Percentiles rank a stretch among this genome's conserved stretches.
Conservation (phyloP, 2,113 vertebrate species). For the Aplodontia rufa region DNA sequence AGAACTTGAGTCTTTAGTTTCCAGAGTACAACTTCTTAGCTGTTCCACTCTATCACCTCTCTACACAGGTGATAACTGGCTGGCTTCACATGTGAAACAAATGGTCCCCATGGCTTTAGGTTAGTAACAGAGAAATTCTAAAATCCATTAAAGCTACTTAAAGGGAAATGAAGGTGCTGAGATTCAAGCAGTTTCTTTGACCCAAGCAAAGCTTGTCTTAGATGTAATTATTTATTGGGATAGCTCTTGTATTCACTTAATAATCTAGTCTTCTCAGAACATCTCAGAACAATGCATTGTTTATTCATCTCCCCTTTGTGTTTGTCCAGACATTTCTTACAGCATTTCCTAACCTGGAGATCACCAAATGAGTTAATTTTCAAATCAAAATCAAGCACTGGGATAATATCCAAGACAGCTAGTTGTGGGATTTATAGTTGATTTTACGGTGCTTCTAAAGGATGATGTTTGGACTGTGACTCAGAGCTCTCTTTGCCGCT, state of each 20-base stretch:
- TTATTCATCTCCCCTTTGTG: conserved; percentile 51
- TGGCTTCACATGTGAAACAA: not conserved
- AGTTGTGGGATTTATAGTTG: conserved; percentile 45
- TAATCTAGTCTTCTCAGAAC: conserved; percentile 25
- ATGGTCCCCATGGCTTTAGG: not conserved
- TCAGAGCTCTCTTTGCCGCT: conserved; percentile 53
- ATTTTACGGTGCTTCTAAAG: conserved; percentile 65
- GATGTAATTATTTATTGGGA: conserved; percentile 59
- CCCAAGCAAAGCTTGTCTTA: not conserved
- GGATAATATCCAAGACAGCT: conserved; percentile 48
- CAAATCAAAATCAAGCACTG: conserved; percentile 19
- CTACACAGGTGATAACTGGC: not conserved
- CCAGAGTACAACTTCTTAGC: not conserved
- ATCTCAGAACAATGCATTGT: conserved; percentile 50
- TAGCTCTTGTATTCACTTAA: conserved; percentile 33
- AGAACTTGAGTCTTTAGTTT: not conserved
- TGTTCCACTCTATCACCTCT: not conserved
- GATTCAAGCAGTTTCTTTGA: conserved; percentile 4
- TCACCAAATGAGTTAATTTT: conserved; percentile 53
- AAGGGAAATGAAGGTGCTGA: not conserved
- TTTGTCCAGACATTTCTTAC: conserved; percentile 54
- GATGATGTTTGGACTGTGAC: conserved; percentile 43
- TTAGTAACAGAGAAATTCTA: conserved; percentile 18
- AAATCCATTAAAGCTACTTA: conserved; percentile 45
- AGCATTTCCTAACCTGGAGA: not conserved